phyloP scores from a whole-genome alignment of 2,888 invertebrate species.

The Drosophila putrida region DNA sequence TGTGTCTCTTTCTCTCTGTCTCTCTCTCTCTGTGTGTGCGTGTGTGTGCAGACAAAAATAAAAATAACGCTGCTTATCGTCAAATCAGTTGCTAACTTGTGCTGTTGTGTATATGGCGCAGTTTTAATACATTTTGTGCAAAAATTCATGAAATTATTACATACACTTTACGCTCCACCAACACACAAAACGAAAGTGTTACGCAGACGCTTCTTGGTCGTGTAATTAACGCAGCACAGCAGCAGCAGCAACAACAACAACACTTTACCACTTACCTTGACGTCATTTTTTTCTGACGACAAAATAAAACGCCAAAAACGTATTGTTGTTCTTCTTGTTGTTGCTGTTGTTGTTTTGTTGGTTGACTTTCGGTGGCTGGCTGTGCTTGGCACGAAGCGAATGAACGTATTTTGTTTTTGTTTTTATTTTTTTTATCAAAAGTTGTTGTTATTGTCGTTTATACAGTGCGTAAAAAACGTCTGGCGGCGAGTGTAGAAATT shows the following conservation, averaged over 20 bases:
- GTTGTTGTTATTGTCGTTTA: conserved; percentile 31
- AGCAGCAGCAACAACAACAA: conserved; percentile 30
- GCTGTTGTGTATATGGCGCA: conserved; percentile 50
- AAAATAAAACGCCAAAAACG: conserved; percentile 59
- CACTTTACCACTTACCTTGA: conserved; percentile 75
- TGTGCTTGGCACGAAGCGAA: conserved; percentile 75
- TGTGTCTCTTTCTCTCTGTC: conserved; percentile 17
- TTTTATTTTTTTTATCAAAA: conserved; percentile 53
- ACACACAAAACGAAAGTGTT: conserved; percentile 67
- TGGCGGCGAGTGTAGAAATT: conserved; percentile 66
- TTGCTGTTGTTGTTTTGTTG: conserved; percentile 18
- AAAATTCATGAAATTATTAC: conserved; percentile 62
- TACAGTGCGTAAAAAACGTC: conserved; percentile 69
- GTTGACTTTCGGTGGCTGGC: conserved; percentile 56
- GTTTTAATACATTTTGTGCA: conserved; percentile 43
- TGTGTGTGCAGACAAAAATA: conserved; percentile 46
- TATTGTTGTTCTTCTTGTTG: conserved; percentile 45
- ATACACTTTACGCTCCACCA: conserved; percentile 33
- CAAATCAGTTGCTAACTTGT: conserved; percentile 65
- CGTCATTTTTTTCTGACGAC: conserved; percentile 75
- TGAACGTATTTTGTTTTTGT: conserved; percentile 41
- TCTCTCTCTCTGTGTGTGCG: conserved; percentile 4
- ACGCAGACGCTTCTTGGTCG: conserved; percentile 59
- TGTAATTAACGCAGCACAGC: conserved; percentile 62
- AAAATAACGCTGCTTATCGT: conserved; percentile 67